Evolutionary conservation across 2,113 vertebrate species (phyloP).

Genomic region (Gadus macrocephalus): DNA sequence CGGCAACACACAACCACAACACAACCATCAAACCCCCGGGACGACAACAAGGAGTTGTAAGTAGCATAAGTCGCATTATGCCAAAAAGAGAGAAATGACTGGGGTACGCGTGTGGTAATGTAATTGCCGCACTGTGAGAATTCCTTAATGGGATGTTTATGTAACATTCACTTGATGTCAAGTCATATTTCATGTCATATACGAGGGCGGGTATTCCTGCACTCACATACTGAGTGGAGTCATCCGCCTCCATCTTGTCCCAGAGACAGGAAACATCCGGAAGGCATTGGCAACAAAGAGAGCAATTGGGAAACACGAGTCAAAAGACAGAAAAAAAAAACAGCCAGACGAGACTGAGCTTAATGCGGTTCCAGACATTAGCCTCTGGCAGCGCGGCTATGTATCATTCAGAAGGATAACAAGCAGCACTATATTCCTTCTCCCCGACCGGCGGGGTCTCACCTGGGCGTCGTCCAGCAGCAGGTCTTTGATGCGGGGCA

Average conservation of each 20-base stretch:
- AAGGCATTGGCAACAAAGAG: slow-evolving; percentile 53
- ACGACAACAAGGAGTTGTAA: not conserved
- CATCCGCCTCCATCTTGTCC: slow-evolving; percentile 90
- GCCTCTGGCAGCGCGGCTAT: not conserved
- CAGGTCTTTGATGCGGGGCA: slow-evolving; percentile 88
- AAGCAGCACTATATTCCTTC: slow-evolving; percentile 28
- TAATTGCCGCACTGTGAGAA: no score
- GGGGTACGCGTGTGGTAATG: no score
- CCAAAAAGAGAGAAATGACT: no score
- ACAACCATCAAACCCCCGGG: not conserved
- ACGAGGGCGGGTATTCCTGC: slow-evolving; percentile 34
- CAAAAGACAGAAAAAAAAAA: slow-evolving; percentile 25
- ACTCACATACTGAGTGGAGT: slow-evolving; percentile 93
- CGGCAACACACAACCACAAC: slow-evolving; percentile 15
- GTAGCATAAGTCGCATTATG: not conserved
- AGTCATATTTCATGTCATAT: no score
- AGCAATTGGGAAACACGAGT: slow-evolving; percentile 36
- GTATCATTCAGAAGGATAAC: slow-evolving; percentile 22
- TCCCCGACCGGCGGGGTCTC: slow-evolving; percentile 15
- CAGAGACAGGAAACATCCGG: slow-evolving; percentile 54
- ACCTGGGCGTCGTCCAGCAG: slow-evolving; percentile 94
- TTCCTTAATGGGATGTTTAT: not conserved
- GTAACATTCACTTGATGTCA: slow-evolving; percentile 3
- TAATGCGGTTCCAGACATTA: no score
- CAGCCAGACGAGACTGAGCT: not conserved